Conservation (phyloP, 2,888 invertebrate genomes). For the Sinelater perroti region DNA sequence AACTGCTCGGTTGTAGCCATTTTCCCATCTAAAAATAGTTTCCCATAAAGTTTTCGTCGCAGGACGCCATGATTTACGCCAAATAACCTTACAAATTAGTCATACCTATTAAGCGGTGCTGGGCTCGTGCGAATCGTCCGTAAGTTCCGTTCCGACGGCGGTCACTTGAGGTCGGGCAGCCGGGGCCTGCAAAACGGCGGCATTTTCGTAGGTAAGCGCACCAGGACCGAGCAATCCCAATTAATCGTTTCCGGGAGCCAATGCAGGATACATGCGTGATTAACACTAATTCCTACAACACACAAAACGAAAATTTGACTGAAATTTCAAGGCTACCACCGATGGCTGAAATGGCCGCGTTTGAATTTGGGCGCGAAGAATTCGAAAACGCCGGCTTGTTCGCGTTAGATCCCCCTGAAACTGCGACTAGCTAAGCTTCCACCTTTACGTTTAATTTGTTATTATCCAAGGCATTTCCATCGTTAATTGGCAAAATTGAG, state of each 20-base stretch:
- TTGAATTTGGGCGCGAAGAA: conserved; percentile 3
- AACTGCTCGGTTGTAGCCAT: conserved; percentile 72
- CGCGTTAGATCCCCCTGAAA: too few species aligned
- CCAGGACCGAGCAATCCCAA: conserved; percentile 39
- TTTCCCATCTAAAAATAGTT: conserved; percentile 34
- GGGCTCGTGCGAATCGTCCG: neutral
- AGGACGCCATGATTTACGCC: conserved; percentile 34
- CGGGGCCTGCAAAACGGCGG: neutral
- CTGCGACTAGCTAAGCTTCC: too few species aligned
- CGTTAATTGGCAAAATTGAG: too few species aligned
- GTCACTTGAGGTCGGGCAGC: neutral
- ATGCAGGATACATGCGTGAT: conserved; percentile 51
- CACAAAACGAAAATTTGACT: conserved; percentile 36
- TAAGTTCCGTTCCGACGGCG: neutral
- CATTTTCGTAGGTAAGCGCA: conserved; percentile 18
- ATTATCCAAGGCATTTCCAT: too few species aligned
- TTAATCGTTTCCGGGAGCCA: conserved; percentile 59
- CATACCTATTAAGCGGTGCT: conserved; percentile 9
- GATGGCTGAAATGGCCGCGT: conserved; percentile 12
- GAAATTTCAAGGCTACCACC: conserved; percentile 39
- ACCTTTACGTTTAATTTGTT: too few species aligned
- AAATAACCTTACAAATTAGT: conserved; percentile 19
- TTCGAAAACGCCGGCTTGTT: too few species aligned
- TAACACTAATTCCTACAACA: conserved; percentile 37
- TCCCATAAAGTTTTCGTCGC: conserved; percentile 12